Base-by-base conservation (phyloP, 2,888 invertebrate species). In the Himalopsyche kuldschensis region DNA sequence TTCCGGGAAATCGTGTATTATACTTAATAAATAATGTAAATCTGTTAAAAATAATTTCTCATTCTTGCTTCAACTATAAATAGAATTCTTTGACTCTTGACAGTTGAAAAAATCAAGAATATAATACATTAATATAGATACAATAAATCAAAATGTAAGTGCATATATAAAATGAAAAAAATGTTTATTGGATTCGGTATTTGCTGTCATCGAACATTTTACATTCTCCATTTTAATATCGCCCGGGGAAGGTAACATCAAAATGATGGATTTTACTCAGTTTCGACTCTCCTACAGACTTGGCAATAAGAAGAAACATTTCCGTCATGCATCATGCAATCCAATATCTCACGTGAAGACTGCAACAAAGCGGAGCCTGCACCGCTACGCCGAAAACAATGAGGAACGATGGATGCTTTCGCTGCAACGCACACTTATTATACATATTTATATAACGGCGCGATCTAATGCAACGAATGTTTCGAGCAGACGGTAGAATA, bases 261-360 rank as follows among this genome's bases (percentile, higher is more conserved):
- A 30, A 6, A 27, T 69, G 69, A 69, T 69, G 69, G 69, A 69
- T 69, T 69, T 69, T 30, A 10, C 69, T 69, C 69, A 69, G 69
- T 69, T 27, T 69, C 11, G 69, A 27, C 24, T 69, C 30, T 11
- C 69, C 69, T 69, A 69, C 30, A 3, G 27, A 30, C 24, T 69
- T 27, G 27, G 69, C 69, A 69, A 69, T 69, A 69, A 69, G 69
- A 69, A 8, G 69, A 27, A 15, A 27, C 11, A 69, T 69, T 27
- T 69, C 79, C 75, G 80, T 80, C 80, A 80, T 83, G 78, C 83
- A 80, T 83, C 83, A 75, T 78, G 75, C 80, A 48, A 83, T 83
- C 69, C 83, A 83, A 83, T 83, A 83, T 83, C 47, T 47, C 78
- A 78, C 30, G 78, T 47, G 77, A 82, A 80, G 75, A 75, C 55